Base-by-base conservation (phyloP, 2,888 invertebrate genomes). In the Lasius fuliginosus region DNA sequence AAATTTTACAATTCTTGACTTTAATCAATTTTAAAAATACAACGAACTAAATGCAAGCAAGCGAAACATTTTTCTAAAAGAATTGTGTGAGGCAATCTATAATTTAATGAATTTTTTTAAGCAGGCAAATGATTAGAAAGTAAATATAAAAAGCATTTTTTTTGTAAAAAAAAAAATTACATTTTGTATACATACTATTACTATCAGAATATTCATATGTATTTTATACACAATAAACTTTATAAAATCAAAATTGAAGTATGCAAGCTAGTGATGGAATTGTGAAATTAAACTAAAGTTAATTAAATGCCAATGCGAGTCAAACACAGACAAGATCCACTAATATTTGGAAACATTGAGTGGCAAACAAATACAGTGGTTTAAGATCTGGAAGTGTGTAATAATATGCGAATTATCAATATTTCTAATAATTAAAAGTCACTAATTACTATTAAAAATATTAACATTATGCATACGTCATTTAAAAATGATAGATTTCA, bases 331-430 rank as follows among this genome's bases (percentile, higher is more conserved):
- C 3, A n/a, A 53, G n/a, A 53, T 53, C n/a, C 9, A n/a, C n/a
- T 60, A 30, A 30, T 30, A 60, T 60, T 27, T 60, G 18, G 0
- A 15, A 60, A 27, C 12, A 60, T 27, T 60, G 1, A 58, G 30
- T 18, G n/a, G 30, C 6, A 60, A 30, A 30, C 8, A n/a, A 56
- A 56, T 9, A 56, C n/a, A 27, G 11, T 5, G 15, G 5, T 23
- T 12, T 23, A 6, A 60, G 27, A 27, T 27, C 11, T 5, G 11
- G 4, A 27, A 3, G 30, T 27, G 27, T 58, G 4, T 27, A 23
- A 23, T 58, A 58, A 3, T 58, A 58, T 58, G 15, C 27, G 12
- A 9, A 15, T 33, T 71, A 42, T 56, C 12, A 58, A 75, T 84
- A 23, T 30, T 15, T 60, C 6, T 30, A 0, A 58, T 58, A 58